A percentile compares a stretch with the other conserved stretches of the same genome.
Conservation (phyloP, 2,797 vertebrate species). For the Esox lucius region DNA sequence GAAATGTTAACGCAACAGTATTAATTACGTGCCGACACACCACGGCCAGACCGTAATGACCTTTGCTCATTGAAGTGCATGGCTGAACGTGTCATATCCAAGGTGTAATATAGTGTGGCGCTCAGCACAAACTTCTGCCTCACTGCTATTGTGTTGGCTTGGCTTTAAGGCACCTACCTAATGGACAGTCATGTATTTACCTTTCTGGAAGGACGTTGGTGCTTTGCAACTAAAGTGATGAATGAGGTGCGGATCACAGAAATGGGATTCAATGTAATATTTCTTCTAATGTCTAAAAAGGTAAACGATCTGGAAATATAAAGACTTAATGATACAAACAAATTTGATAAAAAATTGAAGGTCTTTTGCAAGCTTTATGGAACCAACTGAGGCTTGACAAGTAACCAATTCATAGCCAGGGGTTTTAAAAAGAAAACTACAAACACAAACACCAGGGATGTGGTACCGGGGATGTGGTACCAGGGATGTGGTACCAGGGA, state of each 20-base stretch:
- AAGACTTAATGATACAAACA: constrained; percentile 76
- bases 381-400: constrained; percentile 20
- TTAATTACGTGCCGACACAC: constrained; percentile 57
- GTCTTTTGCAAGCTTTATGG: constrained; percentile 69
- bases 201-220: neutral
- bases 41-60: constrained; percentile 41
- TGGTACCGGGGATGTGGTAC: too few species aligned
- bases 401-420: constrained; percentile 12
- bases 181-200: constrained; percentile 11
- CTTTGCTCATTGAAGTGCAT: constrained; percentile 37
- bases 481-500: too few species aligned
- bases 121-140: constrained; percentile 25
- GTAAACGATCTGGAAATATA: constrained; percentile 72
- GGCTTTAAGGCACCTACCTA: neutral
- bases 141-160: constrained; percentile 14
- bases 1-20: constrained; percentile 53
- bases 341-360: constrained; percentile 63
- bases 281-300: constrained; percentile 67
- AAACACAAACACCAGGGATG: neutral
- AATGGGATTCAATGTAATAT: constrained; percentile 69
- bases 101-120: constrained; percentile 37
- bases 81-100: constrained; percentile 52
- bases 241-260: constrained; percentile 64
- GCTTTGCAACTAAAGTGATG: constrained; percentile 29
- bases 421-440: constrained; percentile 16